phyloP scores from a whole-genome alignment of 2,797 vertebrate species.

The Chaetodon trifasciatus region DNA sequence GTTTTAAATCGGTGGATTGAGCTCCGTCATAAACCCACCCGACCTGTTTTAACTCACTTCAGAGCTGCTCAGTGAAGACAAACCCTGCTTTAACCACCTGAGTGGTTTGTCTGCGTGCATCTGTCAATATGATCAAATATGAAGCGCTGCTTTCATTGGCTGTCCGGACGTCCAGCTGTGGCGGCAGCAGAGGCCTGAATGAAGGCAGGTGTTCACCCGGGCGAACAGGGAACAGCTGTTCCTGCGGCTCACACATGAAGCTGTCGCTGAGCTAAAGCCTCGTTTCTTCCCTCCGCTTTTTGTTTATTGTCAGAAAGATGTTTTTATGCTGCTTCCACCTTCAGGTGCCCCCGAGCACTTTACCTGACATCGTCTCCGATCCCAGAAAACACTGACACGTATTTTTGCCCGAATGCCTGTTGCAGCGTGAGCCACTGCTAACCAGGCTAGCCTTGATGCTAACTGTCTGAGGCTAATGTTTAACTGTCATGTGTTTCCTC shows the following conservation, averaged over 20 bases:
- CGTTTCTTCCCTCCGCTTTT: not conserved
- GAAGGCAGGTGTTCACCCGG: conserved; percentile 63
- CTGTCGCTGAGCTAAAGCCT: conserved; percentile 11
- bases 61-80: conserved; percentile 28
- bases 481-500: no score
- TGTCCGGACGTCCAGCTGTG: conserved; percentile 50
- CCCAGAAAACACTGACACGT: no score
- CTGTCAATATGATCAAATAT: conserved; percentile 74
- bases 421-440: no score
- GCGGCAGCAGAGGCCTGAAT: conserved; percentile 37
- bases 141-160: conserved; percentile 34
- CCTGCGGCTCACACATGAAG: conserved; percentile 39
- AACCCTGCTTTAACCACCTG: conserved; percentile 34
- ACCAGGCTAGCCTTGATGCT: not conserved
- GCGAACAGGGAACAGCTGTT: conserved; percentile 47
- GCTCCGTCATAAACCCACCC: not conserved
- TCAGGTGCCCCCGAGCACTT: no score
- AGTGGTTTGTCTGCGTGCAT: conserved; percentile 33
- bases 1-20: not conserved
- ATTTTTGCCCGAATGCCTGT: no score
- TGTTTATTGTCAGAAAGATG: not conserved
- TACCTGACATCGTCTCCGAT: no score
- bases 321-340: no score
- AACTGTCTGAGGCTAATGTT: no score
- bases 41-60: not conserved